Conservation (phyloP, 2,888 invertebrate genomes). For the Caenorhabditis uteleia region DNA sequence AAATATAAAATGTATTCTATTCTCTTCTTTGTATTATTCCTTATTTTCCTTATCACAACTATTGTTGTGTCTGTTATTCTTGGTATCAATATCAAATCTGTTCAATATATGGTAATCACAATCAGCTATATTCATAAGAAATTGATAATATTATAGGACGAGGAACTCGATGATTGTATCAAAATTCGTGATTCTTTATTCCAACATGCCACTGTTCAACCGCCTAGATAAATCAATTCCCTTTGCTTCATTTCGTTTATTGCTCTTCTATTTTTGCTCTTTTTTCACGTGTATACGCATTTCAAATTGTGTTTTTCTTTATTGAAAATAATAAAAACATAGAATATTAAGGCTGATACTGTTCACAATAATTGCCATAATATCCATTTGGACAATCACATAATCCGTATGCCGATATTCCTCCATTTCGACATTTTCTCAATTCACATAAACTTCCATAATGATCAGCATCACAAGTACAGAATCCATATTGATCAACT, state of each 20-base stretch:
- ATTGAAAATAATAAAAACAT: neutral
- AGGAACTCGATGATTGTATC: slow-evolving; percentile 19
- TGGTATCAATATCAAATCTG: slow-evolving; percentile 33
- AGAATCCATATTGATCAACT: slow-evolving; percentile 29
- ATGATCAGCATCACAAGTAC: slow-evolving; percentile 24
- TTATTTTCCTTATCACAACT: slow-evolving; percentile 35
- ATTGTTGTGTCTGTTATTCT: slow-evolving; percentile 28
- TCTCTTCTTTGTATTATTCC: slow-evolving; percentile 27
- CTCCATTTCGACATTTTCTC: slow-evolving; percentile 42
- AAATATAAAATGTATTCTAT: slow-evolving; percentile 37
- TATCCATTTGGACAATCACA: slow-evolving; percentile 49
- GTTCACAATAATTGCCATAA: slow-evolving; percentile 44
- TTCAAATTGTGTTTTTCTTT: neutral
- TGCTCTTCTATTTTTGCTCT: too few relatives aligned
- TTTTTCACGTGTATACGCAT: too few relatives aligned
- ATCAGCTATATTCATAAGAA: neutral
- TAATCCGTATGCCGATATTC: slow-evolving; percentile 30
- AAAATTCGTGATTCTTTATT: slow-evolving; percentile 17
- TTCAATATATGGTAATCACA: slow-evolving; percentile 8
- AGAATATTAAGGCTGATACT: slow-evolving; percentile 30
- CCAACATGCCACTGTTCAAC: slow-evolving; percentile 13
- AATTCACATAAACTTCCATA: slow-evolving; percentile 20
- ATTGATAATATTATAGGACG: slow-evolving; percentile 6
- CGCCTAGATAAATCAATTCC: too few relatives aligned
- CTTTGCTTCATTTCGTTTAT: too few relatives aligned